These are phyloP conservation scores for Bos indicus DNA, from an alignment of 2,113 vertebrate species.

Conservation along the genomic window DNA sequence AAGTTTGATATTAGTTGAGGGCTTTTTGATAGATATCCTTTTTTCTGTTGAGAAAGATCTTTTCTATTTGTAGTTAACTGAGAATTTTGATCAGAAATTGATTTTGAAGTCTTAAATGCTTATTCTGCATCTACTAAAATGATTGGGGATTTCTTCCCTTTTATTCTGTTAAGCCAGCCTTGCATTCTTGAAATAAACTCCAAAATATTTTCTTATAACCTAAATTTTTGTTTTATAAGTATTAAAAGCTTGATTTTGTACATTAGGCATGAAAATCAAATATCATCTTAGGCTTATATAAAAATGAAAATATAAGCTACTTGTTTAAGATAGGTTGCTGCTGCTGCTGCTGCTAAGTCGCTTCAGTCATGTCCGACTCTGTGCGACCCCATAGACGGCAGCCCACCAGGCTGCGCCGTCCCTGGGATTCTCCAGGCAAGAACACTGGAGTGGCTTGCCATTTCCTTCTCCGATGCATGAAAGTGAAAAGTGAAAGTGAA, in stretches of 20 bases:
- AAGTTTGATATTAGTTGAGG: not conserved
- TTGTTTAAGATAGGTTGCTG: not conserved
- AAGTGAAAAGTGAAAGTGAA: too few species aligned
- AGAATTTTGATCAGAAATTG: not conserved
- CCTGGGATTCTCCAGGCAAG: too few species aligned
- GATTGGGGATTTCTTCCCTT: not conserved
- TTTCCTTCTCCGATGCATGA: too few species aligned
- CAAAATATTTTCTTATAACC: not conserved
- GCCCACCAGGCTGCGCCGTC: too few species aligned
- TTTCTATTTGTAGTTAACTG: not conserved
- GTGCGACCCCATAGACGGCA: too few species aligned
- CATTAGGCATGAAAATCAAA: not conserved
- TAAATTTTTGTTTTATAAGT: not conserved
- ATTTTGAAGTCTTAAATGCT: not conserved
- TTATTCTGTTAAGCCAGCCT: not conserved
- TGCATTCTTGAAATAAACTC: not conserved
- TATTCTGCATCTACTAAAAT: not conserved
- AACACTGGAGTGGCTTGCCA: too few species aligned
- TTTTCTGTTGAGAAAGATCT: not conserved
- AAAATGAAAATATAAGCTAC: not conserved
- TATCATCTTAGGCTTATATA: not conserved
- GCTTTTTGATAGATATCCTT: not conserved
- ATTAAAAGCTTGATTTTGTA: not conserved
- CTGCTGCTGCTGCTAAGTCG: too few species aligned
- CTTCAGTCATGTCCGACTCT: too few species aligned